Evolutionary conservation across 2,113 vertebrate species (phyloP), one percentile per base, ranked within the genome.

Genomic region (Leuciscus idus): DNA sequence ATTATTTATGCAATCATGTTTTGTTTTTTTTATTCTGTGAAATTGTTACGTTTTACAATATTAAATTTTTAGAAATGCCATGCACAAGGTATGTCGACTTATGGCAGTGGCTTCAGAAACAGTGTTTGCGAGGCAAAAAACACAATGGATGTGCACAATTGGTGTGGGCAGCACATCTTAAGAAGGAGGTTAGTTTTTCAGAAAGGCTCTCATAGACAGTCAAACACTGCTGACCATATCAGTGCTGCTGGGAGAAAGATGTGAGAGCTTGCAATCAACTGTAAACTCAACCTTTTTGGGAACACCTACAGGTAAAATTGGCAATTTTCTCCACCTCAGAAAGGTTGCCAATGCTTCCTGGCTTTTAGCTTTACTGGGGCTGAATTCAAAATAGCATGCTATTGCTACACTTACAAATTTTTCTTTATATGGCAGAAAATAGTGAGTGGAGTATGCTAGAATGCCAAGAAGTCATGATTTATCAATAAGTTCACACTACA

Each of bases 231-330:
- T 77, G 28, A 59, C 52, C 26, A 17, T 15, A 77, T 77, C 28
- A 30, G 26, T 52, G 74, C 74, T 79, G 30, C 30, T 59, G 50
- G 26, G 3, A 30, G 48, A 30, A 26, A 28, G 26, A 57, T 55
- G 75, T 33, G 48, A 77, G 50, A 55, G 50, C 50, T 43, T 77
- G 50, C 52, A 77, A 77, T 77, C 75, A 17, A 33, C 39, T 33
- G 23, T 77, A 77, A 77, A 77, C 6, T 3, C 17, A 79, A 36
- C 76, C 28, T 78, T 57, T 36, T 19, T 36, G 76, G 48, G 52
- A 59, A 39, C 30, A 57, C 28, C 19, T 79, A 59, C 19, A n/a
- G 52, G 30, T 79, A 79, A 59, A 59, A 59, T 59, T 59, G 30
- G 2, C 28, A 6, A 36, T 78, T 57, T 21, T 19, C 75, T 11